Evolutionary conservation across 2,888 invertebrate species (phyloP).

Genomic region (Nomada ruficornis): DNA sequence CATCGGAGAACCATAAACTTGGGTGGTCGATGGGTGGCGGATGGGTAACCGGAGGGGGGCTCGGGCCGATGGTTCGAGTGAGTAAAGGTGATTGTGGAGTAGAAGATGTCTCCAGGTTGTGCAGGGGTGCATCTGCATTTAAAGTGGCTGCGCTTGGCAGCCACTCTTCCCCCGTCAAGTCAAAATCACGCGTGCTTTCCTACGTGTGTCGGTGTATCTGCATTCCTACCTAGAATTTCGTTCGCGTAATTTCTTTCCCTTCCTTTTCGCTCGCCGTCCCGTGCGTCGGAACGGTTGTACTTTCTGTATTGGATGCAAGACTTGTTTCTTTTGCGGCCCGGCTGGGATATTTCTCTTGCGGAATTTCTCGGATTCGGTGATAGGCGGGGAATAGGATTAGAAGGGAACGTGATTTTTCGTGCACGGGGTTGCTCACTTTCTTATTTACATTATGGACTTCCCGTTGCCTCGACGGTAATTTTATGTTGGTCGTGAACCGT

Average conservation of each 20-base stretch:
- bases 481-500: not conserved
- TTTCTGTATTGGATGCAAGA: constrained; percentile 45
- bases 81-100: constrained; percentile 50
- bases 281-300: constrained; percentile 34
- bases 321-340: constrained; percentile 29
- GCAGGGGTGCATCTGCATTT: constrained; percentile 71
- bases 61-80: constrained; percentile 39
- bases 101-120: constrained; percentile 63
- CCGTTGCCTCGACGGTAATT: not conserved
- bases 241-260: constrained; percentile 54
- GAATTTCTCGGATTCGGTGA: constrained; percentile 13
- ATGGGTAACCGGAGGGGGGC: not conserved
- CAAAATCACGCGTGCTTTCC: constrained; percentile 64
- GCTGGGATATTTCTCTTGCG: constrained; percentile 36
- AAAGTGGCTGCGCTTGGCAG: constrained; percentile 72
- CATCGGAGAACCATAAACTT: constrained; percentile 70
- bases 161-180: constrained; percentile 64
- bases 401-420: not conserved
- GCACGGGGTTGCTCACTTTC: not conserved
- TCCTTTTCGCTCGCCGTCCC: not conserved
- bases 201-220: constrained; percentile 32
- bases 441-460: not conserved
- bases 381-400: constrained; percentile 19
- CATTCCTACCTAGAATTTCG: constrained; percentile 52
- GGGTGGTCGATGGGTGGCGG: constrained; percentile 43